phyloP scores from a whole-genome alignment of 2,888 invertebrate genomes.

The Temnothorax rugatulus region DNA sequence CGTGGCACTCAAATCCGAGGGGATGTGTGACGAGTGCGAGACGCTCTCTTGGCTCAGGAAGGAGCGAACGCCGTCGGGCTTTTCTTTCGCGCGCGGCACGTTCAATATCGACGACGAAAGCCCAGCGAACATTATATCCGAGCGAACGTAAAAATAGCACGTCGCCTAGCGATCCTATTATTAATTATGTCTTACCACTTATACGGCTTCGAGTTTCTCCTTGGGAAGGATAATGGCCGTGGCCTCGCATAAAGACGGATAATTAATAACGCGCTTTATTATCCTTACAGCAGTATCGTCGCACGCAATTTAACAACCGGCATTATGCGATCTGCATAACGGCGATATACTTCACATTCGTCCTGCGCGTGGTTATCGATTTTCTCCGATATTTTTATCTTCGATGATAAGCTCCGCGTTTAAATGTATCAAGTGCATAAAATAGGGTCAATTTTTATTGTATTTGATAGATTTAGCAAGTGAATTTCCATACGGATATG shows the following conservation, averaged over 20 bases:
- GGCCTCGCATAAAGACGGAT: conserved; percentile 30
- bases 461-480: not conserved
- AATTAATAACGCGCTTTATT: conserved; percentile 39
- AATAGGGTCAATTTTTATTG: conserved; percentile 26
- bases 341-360: not conserved
- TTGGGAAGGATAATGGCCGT: conserved; percentile 20
- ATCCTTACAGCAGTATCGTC: not conserved
- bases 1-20: conserved; percentile 15
- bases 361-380: conserved; percentile 34
- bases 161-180: conserved; percentile 56
- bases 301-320: conserved; percentile 33
- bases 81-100: conserved; percentile 27
- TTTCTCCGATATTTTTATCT: conserved; percentile 40
- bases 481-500: not conserved
- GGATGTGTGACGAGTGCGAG: conserved; percentile 25
- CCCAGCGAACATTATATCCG: conserved; percentile 31
- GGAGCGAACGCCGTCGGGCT: not conserved
- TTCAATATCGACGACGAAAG: conserved; percentile 38
- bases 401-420: conserved; percentile 16
- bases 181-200: conserved; percentile 50
- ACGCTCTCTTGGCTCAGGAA: conserved; percentile 33
- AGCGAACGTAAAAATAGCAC: conserved; percentile 53
- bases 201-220: conserved; percentile 15
- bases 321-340: conserved; percentile 28
- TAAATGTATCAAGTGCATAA: conserved; percentile 27